Percentiles rank a stretch among this genome's conserved stretches.
These are phyloP conservation scores for Pseudobourletiella spinata DNA, from an alignment of 1,140 invertebrate species.

Conservation along the genomic window DNA sequence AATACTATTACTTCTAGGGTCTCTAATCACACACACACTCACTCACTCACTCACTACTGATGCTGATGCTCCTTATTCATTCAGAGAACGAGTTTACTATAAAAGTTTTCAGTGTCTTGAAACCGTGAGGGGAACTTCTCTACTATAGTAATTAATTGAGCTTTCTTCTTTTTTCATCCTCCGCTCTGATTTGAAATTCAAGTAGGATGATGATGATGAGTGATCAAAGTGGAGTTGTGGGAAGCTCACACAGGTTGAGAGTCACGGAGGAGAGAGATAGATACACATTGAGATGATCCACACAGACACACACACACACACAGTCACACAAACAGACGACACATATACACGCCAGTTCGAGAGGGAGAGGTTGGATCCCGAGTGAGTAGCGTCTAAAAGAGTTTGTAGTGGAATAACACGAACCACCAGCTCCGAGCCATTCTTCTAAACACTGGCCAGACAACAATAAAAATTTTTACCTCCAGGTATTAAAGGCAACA, in stretches of 20 bases:
- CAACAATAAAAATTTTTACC: constrained; percentile 16
- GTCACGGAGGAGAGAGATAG: not conserved
- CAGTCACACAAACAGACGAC: not conserved
- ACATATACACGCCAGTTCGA: constrained; percentile 8
- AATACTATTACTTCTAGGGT: not conserved
- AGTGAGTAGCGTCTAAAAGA: too few relatives aligned
- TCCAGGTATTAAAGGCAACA: constrained; percentile 31
- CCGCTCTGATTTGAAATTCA: not conserved
- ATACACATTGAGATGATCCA: not conserved
- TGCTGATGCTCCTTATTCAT: constrained; percentile 2
- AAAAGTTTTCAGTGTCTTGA: too few relatives aligned
- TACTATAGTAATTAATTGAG: constrained; percentile 10
- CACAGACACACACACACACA: not conserved
- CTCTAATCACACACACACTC: not conserved
- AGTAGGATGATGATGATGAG: not conserved
- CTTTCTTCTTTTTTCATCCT: not conserved
- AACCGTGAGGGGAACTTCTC: too few relatives aligned
- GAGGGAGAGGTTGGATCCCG: too few relatives aligned
- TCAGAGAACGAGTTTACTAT: constrained; percentile 5
- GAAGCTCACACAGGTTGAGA: not conserved
- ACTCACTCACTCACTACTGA: not conserved
- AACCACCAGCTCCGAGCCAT: too few relatives aligned
- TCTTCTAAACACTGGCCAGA: too few relatives aligned
- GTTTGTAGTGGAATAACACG: too few relatives aligned
- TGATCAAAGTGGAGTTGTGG: not conserved